A percentile compares a stretch with the other conserved stretches of the same genome.
phyloP scores from a whole-genome alignment of 2,888 invertebrate genomes.

The Galerucella pusilla region DNA sequence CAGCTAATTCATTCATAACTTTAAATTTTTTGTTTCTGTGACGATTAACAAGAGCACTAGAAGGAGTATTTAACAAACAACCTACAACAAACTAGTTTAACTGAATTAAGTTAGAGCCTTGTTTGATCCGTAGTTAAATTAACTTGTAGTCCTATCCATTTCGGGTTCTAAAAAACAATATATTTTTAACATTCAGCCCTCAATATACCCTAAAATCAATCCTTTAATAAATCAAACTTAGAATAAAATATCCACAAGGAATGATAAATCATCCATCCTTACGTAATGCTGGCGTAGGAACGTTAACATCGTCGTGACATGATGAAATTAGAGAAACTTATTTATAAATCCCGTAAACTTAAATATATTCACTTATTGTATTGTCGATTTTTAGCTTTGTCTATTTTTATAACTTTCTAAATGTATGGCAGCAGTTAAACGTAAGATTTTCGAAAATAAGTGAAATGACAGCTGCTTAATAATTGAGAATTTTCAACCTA shows the following conservation, averaged over 20 bases:
- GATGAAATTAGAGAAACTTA: not conserved
- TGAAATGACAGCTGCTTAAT: not conserved
- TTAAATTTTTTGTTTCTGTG: no score
- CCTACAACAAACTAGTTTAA: no score
- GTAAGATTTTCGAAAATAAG: not conserved
- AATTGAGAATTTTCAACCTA: not conserved
- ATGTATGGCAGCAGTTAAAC: not conserved
- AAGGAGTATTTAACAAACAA: no score
- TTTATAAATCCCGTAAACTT: constrained; percentile 2
- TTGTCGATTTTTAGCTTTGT: constrained; percentile 15
- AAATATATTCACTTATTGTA: constrained; percentile 4
- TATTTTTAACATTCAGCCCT: not conserved
- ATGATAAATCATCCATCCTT: not conserved
- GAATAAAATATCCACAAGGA: not conserved
- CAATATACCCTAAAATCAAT: not conserved
- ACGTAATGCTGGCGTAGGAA: constrained; percentile 2
- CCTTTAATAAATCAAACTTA: not conserved
- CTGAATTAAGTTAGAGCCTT: no score
- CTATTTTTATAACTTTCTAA: constrained; percentile 4
- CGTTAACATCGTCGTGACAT: constrained; percentile 6
- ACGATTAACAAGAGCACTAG: no score
- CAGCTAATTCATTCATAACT: no score
- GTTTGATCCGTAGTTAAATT: no score
- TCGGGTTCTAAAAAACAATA: no score
- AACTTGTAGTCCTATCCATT: no score